Base-by-base conservation (phyloP, 1,140 invertebrate species). In the Pogonognathellus flavescens region DNA sequence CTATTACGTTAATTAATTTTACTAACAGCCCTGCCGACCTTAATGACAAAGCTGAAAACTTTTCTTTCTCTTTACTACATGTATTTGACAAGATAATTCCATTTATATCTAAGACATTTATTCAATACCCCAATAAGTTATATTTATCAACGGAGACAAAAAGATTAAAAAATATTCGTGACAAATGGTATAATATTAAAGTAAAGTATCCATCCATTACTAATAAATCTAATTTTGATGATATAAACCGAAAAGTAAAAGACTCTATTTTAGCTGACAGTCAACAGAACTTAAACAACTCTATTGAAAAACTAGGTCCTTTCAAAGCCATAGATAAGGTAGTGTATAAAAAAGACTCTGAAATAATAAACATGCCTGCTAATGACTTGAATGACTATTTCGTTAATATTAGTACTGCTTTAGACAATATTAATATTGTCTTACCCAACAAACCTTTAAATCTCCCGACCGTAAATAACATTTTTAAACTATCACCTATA, bases 351-450 rank as follows among this genome's bases (percentile, higher is more conserved):
- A 41, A 41, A 1, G 31, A 41, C 6, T n/a, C n/a, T n/a, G n/a
- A n/a, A 18, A 16, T 50, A 80, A 52, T 18, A 80, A 80, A 20
- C 14, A 18, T 50, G 13, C 0, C 13, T 4, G 76, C 76, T 9
- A 49, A 50, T n/a, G 76, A 80, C n/a, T 20, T 80, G n/a, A 80
- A 80, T 55, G 76, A 80, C 13, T 80, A 52, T 7, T 80, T 80
- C 18, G 49, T 80, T 0, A 8, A 16, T 53, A 55, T 80, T 52
- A 20, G 41, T 80, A 41, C 31, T 3, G 2, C 31, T 3, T 3
- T 1, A 41, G 2, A 41, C 31, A 6, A 6, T 6, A 3, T 1
- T 41, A 41, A 41, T 41, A 41, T 41, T 3, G 6, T 41, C 1
- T 41, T 41, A 41, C 31, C 31, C 1, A 41, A 6, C 6, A 41